These are phyloP conservation scores for Tenodera sinensis DNA, from an alignment of 2,888 invertebrate genomes.

Conservation along the genomic window DNA sequence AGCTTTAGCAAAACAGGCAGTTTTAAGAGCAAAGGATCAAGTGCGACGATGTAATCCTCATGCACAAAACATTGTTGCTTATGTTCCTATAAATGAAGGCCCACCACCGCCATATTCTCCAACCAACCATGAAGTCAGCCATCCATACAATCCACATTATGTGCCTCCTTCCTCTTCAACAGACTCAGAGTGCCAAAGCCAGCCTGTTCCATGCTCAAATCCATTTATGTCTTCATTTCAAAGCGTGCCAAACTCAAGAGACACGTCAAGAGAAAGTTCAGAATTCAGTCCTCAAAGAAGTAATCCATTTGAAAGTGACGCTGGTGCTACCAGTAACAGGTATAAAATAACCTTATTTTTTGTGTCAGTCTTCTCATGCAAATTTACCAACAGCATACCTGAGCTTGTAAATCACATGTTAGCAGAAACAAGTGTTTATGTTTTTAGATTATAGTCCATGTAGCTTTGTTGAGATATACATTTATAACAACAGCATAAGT, in stretches of 20 bases:
- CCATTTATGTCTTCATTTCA: neutral
- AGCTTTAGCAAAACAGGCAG: slow-evolving; percentile 41
- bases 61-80: neutral
- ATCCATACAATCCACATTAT: slow-evolving; percentile 4
- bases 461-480: too few species aligned
- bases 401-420: too few species aligned
- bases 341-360: neutral
- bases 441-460: too few species aligned
- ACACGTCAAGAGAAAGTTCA: neutral
- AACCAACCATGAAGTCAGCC: neutral
- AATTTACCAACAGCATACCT: too few species aligned
- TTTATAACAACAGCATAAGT: too few species aligned
- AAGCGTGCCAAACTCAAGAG: neutral
- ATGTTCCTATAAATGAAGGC: slow-evolving; percentile 22
- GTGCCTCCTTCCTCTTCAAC: neutral
- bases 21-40: slow-evolving; percentile 42
- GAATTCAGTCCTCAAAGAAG: neutral
- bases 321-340: neutral
- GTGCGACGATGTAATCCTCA: slow-evolving; percentile 31
- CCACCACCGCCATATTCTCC: slow-evolving; percentile 31
- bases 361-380: too few species aligned
- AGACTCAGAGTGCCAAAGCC: neutral
- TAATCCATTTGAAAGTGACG: neutral
- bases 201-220: neutral
- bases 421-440: too few species aligned